Evolutionary conservation across 23 tunicate species (phyloP).

Genomic region (Halocynthia roretzi): DNA sequence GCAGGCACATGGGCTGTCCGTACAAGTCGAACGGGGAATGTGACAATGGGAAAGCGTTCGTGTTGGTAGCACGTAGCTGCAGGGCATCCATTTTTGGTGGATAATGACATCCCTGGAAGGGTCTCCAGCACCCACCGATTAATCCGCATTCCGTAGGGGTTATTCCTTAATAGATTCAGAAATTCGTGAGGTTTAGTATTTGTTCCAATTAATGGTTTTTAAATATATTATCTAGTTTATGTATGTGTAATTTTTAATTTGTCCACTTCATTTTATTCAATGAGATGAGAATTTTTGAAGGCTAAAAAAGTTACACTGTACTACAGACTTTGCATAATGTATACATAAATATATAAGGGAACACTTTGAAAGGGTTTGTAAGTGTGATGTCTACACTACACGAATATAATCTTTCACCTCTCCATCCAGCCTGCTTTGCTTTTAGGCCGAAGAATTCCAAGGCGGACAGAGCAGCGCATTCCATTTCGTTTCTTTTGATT

Average conservation of each 20-base stretch:
- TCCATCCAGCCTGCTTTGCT: constrained; percentile 81
- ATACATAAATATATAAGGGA: too few relatives aligned
- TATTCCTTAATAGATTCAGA: constrained; percentile 37
- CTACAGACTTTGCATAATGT: too few relatives aligned
- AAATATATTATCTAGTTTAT: neutral
- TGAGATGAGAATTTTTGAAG: neutral
- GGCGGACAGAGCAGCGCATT: constrained; percentile 48
- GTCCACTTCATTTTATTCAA: neutral
- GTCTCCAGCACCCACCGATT: constrained; percentile 78
- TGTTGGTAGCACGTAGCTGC: constrained; percentile 45
- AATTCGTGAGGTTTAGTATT: neutral
- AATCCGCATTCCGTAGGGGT: constrained; percentile 50
- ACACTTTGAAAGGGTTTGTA: too few relatives aligned
- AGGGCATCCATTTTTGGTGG: constrained; percentile 31
- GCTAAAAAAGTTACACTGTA: neutral
- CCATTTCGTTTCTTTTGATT: constrained; percentile 32
- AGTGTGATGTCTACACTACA: too few relatives aligned
- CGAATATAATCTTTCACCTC: constrained; percentile 13
- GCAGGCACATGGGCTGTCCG: constrained; percentile 56
- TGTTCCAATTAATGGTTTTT: too few relatives aligned
- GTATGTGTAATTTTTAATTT: neutral
- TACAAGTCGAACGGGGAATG: constrained; percentile 17
- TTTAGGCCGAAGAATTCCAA: constrained; percentile 44
- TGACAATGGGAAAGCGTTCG: neutral
- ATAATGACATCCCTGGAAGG: constrained; percentile 38